A percentile compares a stretch with the other conserved stretches of the same genome.
phyloP scores from a whole-genome alignment of 2,113 vertebrate species.

The Patagioenas fasciata region DNA sequence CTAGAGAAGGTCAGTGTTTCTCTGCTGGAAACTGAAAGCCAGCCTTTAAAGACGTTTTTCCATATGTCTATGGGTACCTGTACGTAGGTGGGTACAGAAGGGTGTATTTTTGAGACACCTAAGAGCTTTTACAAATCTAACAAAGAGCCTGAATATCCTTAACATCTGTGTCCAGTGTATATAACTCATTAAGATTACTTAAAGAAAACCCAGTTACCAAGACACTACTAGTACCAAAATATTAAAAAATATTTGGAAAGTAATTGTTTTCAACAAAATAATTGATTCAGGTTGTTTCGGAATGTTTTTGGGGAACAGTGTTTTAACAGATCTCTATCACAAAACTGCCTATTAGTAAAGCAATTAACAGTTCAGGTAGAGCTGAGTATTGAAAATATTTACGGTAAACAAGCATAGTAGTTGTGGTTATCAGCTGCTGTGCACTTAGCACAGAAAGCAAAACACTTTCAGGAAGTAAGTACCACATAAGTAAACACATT shows the following conservation, averaged over 20 bases:
- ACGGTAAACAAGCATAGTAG: accelerated
- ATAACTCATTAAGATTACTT: background rate
- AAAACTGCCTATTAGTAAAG: background rate
- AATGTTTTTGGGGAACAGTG: background rate
- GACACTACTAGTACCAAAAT: background rate
- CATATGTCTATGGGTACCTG: background rate
- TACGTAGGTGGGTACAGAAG: background rate
- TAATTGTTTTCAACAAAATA: background rate
- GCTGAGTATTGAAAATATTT: background rate
- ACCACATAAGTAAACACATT: background rate
- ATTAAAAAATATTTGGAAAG: background rate
- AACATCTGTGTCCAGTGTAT: background rate
- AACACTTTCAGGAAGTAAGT: background rate
- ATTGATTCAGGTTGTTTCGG: background rate
- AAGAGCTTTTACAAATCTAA: background rate
- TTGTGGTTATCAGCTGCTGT: background rate
- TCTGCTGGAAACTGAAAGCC: background rate
- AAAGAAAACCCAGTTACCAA: background rate
- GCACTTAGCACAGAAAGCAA: background rate
- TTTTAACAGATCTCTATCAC: background rate
- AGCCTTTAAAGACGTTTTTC: background rate
- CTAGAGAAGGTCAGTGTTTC: background rate
- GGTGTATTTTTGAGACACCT: background rate
- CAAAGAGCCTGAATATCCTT: background rate
- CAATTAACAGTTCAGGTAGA: background rate